Evolutionary conservation across 1,140 invertebrate species (phyloP).

Genomic region (Temnothorax curvispinosus): DNA sequence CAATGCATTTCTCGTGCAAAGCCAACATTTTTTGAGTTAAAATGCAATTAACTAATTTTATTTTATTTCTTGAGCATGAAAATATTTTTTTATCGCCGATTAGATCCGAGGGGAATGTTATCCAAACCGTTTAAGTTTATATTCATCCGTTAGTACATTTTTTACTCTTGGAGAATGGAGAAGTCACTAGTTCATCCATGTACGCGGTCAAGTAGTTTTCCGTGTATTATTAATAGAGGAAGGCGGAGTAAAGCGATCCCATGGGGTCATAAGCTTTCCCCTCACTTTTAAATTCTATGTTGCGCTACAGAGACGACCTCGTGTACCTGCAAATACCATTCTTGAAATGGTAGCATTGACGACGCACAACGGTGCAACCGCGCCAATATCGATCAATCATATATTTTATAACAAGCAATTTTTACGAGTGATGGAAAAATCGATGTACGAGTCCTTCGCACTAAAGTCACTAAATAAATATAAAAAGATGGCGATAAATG

Average conservation of each 20-base stretch:
- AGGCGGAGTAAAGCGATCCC: constrained; percentile 68
- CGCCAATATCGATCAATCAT: constrained; percentile 42
- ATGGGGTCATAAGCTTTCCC: constrained; percentile 65
- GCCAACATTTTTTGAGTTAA: neutral
- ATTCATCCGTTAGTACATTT: neutral
- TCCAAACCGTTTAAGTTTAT: neutral
- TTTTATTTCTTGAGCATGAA: neutral
- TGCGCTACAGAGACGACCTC: constrained; percentile 53
- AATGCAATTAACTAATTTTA: neutral
- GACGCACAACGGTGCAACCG: neutral
- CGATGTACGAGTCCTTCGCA: neutral
- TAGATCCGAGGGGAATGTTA: neutral
- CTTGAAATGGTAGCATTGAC: constrained; percentile 66
- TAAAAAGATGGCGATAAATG: neutral
- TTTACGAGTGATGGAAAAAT: constrained; percentile 28
- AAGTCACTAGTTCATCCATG: neutral
- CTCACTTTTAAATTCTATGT: constrained; percentile 57
- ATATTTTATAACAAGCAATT: constrained; percentile 17
- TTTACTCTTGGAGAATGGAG: neutral
- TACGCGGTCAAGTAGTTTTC: constrained; percentile 51
- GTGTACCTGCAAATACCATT: constrained; percentile 61
- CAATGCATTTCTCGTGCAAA: neutral
- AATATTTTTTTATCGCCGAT: neutral
- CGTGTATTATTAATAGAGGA: constrained; percentile 68
- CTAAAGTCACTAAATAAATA: neutral